phyloP scores from a whole-genome alignment of 2,888 invertebrate species.

The Phengaris alcon region DNA sequence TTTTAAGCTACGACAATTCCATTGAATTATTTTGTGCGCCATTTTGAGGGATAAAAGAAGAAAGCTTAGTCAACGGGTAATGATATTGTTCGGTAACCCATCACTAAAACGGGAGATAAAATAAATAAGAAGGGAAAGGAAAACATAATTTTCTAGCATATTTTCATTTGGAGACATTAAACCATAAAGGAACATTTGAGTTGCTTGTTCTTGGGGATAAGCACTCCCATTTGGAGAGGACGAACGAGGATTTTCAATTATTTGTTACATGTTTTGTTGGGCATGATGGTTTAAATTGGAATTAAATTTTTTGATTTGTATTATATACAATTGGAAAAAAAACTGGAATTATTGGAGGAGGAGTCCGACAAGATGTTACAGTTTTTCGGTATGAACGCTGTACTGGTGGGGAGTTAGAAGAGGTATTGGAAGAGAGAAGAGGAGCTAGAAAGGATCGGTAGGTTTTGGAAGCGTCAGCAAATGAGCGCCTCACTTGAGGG shows the following conservation, averaged over 20 bases:
- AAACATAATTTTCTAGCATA: not conserved
- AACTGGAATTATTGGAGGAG: not conserved
- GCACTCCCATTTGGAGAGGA: not conserved
- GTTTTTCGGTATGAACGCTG: conserved; percentile 30
- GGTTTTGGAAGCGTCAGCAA: too few species aligned
- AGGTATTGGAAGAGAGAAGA: too few species aligned
- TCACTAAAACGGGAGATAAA: conserved; percentile 10
- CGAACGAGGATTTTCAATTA: not conserved
- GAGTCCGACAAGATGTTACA: not conserved
- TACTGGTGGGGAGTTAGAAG: too few species aligned
- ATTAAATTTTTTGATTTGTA: too few species aligned
- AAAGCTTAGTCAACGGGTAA: not conserved
- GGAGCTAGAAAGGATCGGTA: too few species aligned
- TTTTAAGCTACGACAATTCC: conserved; percentile 28
- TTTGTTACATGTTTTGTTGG: not conserved
- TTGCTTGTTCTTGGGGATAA: too few species aligned
- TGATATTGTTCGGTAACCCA: conserved; percentile 20
- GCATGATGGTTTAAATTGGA: not conserved
- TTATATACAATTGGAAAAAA: not conserved
- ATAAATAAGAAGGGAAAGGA: not conserved
- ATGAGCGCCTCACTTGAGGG: too few species aligned
- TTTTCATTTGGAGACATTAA: not conserved
- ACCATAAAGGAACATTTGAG: not conserved
- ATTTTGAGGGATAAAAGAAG: not conserved
- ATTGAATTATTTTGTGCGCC: conserved; percentile 25